These are phyloP conservation scores for Myotis pilosus DNA, from an alignment of 2,797 vertebrate species.

Conservation along the genomic window DNA sequence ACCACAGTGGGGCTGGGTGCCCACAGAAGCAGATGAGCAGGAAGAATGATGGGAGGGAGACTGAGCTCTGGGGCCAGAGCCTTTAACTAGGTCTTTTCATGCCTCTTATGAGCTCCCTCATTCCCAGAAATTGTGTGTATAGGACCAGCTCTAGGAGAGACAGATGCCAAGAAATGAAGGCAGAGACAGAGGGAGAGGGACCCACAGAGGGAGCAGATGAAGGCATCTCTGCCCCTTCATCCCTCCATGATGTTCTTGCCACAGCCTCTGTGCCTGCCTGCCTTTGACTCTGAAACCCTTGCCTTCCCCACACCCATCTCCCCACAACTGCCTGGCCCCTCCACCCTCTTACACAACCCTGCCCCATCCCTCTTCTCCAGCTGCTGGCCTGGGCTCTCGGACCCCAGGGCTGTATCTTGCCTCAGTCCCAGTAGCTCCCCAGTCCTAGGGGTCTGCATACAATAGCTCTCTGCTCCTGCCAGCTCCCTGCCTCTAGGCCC, in stretches of 20 bases:
- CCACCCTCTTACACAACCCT: background rate
- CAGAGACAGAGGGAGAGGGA: background rate
- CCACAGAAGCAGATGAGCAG: background rate
- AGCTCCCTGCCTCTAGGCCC: background rate
- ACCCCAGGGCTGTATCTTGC: too few relatives aligned
- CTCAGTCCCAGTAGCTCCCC: too few relatives aligned
- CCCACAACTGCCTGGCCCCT: too few relatives aligned
- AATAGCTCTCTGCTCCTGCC: background rate
- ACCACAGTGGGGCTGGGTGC: too few relatives aligned
- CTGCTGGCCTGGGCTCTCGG: background rate
- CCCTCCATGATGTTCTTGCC: background rate
- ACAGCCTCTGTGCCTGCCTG: background rate
- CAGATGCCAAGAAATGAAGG: background rate
- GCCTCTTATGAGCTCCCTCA: background rate
- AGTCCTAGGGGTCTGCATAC: too few relatives aligned
- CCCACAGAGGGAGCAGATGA: background rate
- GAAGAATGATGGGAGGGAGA: background rate
- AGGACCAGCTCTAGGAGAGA: background rate
- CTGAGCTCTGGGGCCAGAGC: background rate
- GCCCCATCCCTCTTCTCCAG: background rate
- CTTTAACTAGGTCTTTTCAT: background rate
- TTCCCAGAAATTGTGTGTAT: background rate
- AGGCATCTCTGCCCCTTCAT: background rate
- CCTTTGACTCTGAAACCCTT: background rate
- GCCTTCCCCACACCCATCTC: background rate